Base-by-base conservation (phyloP, 2,888 invertebrate species). In the Epinotia demarniana region DNA sequence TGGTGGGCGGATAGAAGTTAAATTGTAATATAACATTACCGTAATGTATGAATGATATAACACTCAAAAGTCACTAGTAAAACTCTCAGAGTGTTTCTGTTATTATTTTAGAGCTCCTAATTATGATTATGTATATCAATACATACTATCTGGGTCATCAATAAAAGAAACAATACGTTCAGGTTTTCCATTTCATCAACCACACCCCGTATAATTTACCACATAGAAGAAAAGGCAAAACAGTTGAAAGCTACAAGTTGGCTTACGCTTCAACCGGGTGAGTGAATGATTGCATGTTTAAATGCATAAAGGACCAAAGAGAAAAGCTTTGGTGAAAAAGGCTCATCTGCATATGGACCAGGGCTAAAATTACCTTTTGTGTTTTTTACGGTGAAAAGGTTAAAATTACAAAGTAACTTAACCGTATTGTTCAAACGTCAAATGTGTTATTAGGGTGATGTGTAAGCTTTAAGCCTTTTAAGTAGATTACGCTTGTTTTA, bases 231-330 rank as follows among this genome's bases (percentile, higher is more conserved):
- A 23, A 58, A 58, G 1, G 23, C 58, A 58, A 23, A 13, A 23
- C 4, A 58, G 58, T 19, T 58, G 12, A 39, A 39, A 39, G 39
- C 49, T 46, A 57, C 39, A 23, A 57, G 33, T 43, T 16, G 63
- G 39, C 39, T 55, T 33, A 62, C 33, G 43, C 43, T 60, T 69
- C 33, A 71, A 62, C 19, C 2, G 69, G 13, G n/a, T 60, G 53
- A 61, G 46, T 39, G 39, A 53, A 61, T 16, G 53, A 73, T 68
- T 73, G 67, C 60, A 73, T 67, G 73, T 67, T 55, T 73, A 61
- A 68, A 73, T 73, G 73, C 53, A 73, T 55, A 74, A 69, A 53
- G 69, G 60, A 9, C 49, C 67, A 62, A 74, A 69, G 68, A 57
- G 62, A 74, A 62, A n/a, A 19, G 60, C 62, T 72, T 72, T 60